Evolutionary conservation across 2,113 vertebrate genomes (phyloP), one percentile per base, ranked within the genome.

Genomic region (Anser cygnoides): DNA sequence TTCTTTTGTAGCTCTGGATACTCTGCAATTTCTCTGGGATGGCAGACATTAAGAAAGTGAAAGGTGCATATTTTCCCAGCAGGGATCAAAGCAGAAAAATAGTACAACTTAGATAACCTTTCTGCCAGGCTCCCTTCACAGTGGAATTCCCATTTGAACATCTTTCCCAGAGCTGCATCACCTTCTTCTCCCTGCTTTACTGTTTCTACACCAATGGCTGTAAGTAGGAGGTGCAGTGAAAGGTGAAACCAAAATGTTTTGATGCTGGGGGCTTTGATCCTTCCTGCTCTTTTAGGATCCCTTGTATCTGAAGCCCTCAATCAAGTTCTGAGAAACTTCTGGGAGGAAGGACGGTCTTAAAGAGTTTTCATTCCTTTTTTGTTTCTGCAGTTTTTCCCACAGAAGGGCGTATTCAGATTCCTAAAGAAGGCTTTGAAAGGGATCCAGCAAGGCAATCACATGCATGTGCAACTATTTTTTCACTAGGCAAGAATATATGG

Each of bases 401-500:
- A 97, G 93, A 96, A 97, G 95, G 94, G 96, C 39, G 94, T 92
- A 41, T 94, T 81, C 93, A 92, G 90, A 96, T 95, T 95, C 95
- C 89, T 89, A 94, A 92, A 92, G 85, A 80, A 93, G 79, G 63
- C 95, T 97, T 97, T 97, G 96, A 96, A 97, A 94, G 21, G 57
- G 67, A 96, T 96, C 96, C 96, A 97, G 85, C 59, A 75, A 94
- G 79, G 86, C 95, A 92, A 86, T 96, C 95, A 94, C 83, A 96
- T 96, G 95, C 95, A 89, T 93, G 95, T 96, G 90, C 83, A 94
- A 75, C 88, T 96, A 90, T 96, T 96, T 96, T 96, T 97, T 94
- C 79, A 94, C 82, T 76, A 75, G 57, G 61, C 88, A 97, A 93
- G 90, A 90, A 93, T 95, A 96, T 86, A 84, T 92, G 95, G 95